These are phyloP conservation scores for Lamprotornis superbus DNA, from an alignment of 2,113 vertebrate genomes.

Conservation along the genomic window DNA sequence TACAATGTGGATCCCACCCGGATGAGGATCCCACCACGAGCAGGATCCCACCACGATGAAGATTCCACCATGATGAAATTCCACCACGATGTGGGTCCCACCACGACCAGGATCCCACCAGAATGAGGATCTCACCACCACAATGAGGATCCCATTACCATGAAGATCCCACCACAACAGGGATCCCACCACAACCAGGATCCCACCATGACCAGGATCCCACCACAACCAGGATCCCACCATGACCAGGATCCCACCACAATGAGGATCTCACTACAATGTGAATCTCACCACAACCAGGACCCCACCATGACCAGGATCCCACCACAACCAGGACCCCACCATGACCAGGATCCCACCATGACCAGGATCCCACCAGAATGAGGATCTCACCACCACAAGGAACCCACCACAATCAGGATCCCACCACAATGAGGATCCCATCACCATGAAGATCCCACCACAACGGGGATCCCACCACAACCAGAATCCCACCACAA, in stretches of 20 bases:
- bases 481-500: not conserved
- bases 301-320: rapidly evolving
- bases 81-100: rapidly evolving
- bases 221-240: not conserved
- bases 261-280: rapidly evolving
- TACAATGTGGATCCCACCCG: rapidly evolving
- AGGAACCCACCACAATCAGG: rapidly evolving
- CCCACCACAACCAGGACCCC: rapidly evolving
- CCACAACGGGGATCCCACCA: rapidly evolving
- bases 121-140: rapidly evolving
- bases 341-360: no score
- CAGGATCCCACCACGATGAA: rapidly evolving
- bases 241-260: rapidly evolving
- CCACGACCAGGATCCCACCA: not conserved
- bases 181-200: rapidly evolving
- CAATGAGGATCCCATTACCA: rapidly evolving
- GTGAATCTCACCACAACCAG: rapidly evolving
- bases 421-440: not conserved
- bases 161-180: no score
- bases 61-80: rapidly evolving
- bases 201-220: not conserved
- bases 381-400: no score
- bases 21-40: rapidly evolving
- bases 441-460: rapidly evolving
- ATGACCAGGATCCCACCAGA: not conserved